Evolutionary conservation across 1,140 invertebrate genomes (phyloP).

Genomic region (Stegodyphus mimosarum): DNA sequence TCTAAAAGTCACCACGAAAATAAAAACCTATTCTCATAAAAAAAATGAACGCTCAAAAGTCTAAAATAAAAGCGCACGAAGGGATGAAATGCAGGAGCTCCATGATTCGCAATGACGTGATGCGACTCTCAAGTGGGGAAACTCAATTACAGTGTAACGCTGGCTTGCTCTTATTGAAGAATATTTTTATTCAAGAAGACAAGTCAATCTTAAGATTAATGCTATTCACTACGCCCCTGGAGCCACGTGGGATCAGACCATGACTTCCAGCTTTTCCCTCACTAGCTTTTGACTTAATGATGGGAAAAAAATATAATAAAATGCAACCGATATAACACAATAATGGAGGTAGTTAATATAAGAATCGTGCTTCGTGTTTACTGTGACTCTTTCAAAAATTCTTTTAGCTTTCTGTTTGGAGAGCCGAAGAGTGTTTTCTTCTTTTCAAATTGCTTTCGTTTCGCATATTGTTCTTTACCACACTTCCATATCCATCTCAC

Average conservation of each 20-base stretch:
- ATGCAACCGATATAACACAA: conserved; percentile 60
- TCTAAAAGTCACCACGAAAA: conserved; percentile 59
- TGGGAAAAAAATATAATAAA: conserved; percentile 55
- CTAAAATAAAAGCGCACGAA: conserved; percentile 42
- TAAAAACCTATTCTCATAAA: conserved; percentile 51
- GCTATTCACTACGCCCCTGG: conserved; percentile 44
- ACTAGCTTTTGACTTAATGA: conserved; percentile 53
- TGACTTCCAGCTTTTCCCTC: background rate
- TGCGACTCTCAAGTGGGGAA: conserved; percentile 50
- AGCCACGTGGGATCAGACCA: conserved; percentile 47
- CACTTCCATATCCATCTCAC: too few species aligned
- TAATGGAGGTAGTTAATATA: conserved; percentile 61
- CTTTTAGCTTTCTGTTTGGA: too few species aligned
- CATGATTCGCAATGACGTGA: conserved; percentile 60
- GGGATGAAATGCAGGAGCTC: conserved; percentile 58
- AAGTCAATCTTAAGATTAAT: conserved; percentile 62
- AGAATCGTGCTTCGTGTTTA: conserved; percentile 21
- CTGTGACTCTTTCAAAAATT: too few species aligned
- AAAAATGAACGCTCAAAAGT: conserved; percentile 53
- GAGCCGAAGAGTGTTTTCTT: too few species aligned
- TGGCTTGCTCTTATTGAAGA: conserved; percentile 61
- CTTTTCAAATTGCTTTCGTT: too few species aligned
- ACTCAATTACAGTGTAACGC: conserved; percentile 61
- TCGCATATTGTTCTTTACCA: too few species aligned
- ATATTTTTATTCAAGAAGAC: conserved; percentile 62